Conservation (phyloP, 2,797 vertebrate genomes). For the Eurystomus glaucurus region DNA sequence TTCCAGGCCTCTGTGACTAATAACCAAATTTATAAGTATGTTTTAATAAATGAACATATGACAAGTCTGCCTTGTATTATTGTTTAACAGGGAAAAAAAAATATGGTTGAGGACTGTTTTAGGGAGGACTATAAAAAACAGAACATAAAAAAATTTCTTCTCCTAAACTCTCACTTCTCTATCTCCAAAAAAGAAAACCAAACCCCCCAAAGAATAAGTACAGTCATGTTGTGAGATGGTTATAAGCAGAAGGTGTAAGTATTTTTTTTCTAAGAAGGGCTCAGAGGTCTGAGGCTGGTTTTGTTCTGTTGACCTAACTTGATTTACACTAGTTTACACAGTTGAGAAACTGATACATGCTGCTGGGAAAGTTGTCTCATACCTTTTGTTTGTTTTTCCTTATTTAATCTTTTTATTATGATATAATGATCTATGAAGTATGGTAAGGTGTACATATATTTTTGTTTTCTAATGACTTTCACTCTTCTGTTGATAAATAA, state of each 20-base stretch:
- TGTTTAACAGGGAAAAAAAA: neutral
- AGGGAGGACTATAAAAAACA: neutral
- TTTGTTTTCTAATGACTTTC: neutral
- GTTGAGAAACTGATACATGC: neutral
- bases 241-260: neutral
- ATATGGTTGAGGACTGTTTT: neutral
- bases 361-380: slow-evolving; percentile 34
- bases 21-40: slow-evolving; percentile 14
- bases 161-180: neutral
- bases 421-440: neutral
- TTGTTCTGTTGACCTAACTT: slow-evolving; percentile 43
- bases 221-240: neutral
- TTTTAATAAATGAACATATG: slow-evolving; percentile 22
- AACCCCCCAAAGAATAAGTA: neutral
- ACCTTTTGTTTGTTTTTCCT: slow-evolving; percentile 32
- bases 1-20: neutral
- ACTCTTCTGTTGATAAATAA: neutral
- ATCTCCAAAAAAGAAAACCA: neutral
- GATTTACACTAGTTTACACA: slow-evolving; percentile 44
- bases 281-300: neutral
- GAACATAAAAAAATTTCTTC: neutral
- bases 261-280: neutral
- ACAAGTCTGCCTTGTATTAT: neutral
- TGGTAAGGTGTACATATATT: neutral
- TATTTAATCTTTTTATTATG: slow-evolving; percentile 18